Evolutionary conservation across 1,140 invertebrate species (phyloP), one percentile per base, ranked within the genome.

Genomic region (Nasonia vitripennis): DNA sequence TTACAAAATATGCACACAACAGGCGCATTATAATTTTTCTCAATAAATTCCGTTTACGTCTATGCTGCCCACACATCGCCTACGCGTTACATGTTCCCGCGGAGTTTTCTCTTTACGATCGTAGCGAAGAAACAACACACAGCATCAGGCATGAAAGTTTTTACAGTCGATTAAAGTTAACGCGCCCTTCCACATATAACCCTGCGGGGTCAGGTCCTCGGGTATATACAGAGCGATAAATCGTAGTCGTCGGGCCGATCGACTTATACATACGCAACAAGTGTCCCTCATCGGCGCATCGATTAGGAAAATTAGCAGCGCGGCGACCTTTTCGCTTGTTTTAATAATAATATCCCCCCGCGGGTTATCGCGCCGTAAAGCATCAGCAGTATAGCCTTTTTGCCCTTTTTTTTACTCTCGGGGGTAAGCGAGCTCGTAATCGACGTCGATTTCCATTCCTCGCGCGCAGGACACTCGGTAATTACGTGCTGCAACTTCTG

Each of bases 401-500:
- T 9, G 6, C 55, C 41, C 55, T 73, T 77, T 73, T 37, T 31
- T 71, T 71, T 14, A 34, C 27, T 17, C 17, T n/a, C 4, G 20
- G 55, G 37, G 67, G 23, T n/a, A 70, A n/a, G 9, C 37, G 68
- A 80, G 62, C 41, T 71, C 70, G 45, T 45, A 70, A 83, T 83
- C 37, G 74, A 51, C 37, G 74, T 45, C 74, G 37, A 77, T 77
- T 77, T 77, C 73, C 55, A 83, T 83, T 77, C 6, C 20, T 62
- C 17, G 34, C 48, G 37, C n/a, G 51, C n/a, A 70, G 62, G 62
- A 67, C 74, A 74, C 77, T 73, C 81, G n/a, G 34, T 81, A 86
- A 83, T 83, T 86, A 83, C 81, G 23, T 37, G 37, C 27, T 27
- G 68, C 70, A 83, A 86, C 75, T 86, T 51, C 55, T 78, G 31